Base-by-base conservation (phyloP, 2,113 vertebrate genomes). In the Macrotis lagotis region DNA sequence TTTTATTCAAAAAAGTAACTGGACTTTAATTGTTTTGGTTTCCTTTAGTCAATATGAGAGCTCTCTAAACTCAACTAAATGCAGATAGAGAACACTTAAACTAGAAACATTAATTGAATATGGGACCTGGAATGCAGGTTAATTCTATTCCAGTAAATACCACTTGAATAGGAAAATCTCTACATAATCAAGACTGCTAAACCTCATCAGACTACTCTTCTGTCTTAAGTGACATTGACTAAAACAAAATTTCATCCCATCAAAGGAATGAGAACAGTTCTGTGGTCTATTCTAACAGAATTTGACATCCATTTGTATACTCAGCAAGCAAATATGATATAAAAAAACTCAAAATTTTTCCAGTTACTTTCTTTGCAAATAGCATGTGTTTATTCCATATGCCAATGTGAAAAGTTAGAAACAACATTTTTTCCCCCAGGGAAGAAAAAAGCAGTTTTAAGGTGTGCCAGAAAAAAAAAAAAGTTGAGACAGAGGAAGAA, bases 1-100 rank as follows among this genome's bases (percentile, higher is more conserved):
- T 24, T 83, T 59, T 37, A 83, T 91, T 92, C 49, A 95, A 92
- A 94, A 91, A 95, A 92, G 90, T 89, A 83, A 83, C 16, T 51
- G 50, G 31, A 91, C 93, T 97, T 92, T 90, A 91, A 6, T 51
- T 92, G 25, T 55, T 92, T 89, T 93, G 89, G 10, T 12, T 94
- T 28, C 26, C 7, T 91, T 22, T 92, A 22, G 44, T 49, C 83
- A 94, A 25, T 91, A 19, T 49, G 91, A 92, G 37, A 2, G 37
- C 8, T 95, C 11, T 94, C 95, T 22, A 96, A 97, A 92, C 74
- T 96, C 91, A 94, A 83, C 96, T 95, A 49, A 22, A 89, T 51
- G 1, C 74, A 94, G 50, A n/a, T 93, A 93, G 66, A 90, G 90
- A 88, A 12, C 52, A 24, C 0, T 93, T 53, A 91, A 88, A 90